Base-by-base conservation (phyloP, 2,888 invertebrate species). In the Notocelia uddmanniana region DNA sequence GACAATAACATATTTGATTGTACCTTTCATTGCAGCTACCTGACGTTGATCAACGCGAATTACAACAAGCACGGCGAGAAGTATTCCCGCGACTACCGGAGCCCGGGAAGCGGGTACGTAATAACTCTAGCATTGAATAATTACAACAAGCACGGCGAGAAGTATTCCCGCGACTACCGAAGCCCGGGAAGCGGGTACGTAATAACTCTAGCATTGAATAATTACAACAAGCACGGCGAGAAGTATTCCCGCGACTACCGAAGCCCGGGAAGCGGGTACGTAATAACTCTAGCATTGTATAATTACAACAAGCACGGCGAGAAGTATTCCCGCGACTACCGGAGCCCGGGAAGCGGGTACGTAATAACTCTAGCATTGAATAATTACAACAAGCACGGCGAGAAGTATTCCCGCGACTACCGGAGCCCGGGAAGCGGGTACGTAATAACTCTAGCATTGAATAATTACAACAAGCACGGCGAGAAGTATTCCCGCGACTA, bases 171-270 rank as follows among this genome's bases (percentile, higher is more conserved):
- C 37, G 91, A 92, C 76, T 92, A 86, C 76, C 81, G 92, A 54
- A 91, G 92, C 3, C 93, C 94, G 0, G 92, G 92, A 70, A 89
- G 87, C 73, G 93, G 93, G 93, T 94, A 77, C 78, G 91, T 84
- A 52, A 2, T 23, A 15, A 1, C 19, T 0, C 5, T 23, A 11
- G n/a, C n/a, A n/a, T n/a, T n/a, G n/a, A n/a, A n/a, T n/a, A 90
- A 88, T 76, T 90, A 79, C 77, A 92, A 76, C 69, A 92, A 90
- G 75, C 89, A 87, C 75, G 93, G 92, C 1, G 85, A 90, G 74
- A 92, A 90, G 75, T 93, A 93, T 79, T 85, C 87, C 13, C 83
- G 84, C 37, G 91, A 92, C 76, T 92, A 86, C 76, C 81, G 92
- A 54, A 91, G 92, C 3, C 93, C 94, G 0, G 92, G 92, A 70